These are phyloP conservation scores for Puma concolor DNA, from an alignment of 2,113 vertebrate species.

Conservation along the genomic window DNA sequence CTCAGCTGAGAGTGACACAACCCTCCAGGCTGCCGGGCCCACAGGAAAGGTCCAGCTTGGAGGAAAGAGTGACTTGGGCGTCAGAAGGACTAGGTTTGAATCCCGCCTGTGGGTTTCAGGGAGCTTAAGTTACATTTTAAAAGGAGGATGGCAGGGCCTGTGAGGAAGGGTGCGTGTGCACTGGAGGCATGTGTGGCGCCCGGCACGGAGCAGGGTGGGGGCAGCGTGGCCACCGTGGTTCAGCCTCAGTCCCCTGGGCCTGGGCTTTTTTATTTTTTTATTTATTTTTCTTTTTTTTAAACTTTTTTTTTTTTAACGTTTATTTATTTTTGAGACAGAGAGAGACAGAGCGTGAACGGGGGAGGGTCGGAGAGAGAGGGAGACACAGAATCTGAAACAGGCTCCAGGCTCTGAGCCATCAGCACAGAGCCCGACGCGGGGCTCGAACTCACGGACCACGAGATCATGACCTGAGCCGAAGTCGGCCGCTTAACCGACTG, in stretches of 20 bases:
- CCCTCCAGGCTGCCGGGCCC: not conserved
- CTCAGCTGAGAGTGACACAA: not conserved
- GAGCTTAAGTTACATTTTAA: not conserved
- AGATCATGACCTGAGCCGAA: no score
- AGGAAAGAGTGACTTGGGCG: not conserved
- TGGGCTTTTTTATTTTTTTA: no score
- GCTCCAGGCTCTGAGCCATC: no score
- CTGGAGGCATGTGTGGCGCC: rapidly evolving
- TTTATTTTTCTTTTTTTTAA: no score
- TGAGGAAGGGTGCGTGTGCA: rapidly evolving
- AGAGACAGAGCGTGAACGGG: no score
- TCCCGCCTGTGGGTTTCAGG: no score
- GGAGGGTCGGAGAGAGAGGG: no score
- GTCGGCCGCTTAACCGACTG: no score
- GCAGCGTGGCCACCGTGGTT: rapidly evolving
- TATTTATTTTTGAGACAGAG: no score
- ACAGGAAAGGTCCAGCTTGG: not conserved
- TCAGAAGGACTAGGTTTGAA: not conserved
- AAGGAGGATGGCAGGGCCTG: not conserved
- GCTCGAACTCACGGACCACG: rapidly evolving
- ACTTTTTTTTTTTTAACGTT: no score
- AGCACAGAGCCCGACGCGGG: no score
- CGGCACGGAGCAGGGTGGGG: not conserved
- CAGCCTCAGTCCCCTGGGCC: not conserved
- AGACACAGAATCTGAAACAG: no score